Conservation (phyloP, 2,888 invertebrate genomes). For the Morpho deidamia region DNA sequence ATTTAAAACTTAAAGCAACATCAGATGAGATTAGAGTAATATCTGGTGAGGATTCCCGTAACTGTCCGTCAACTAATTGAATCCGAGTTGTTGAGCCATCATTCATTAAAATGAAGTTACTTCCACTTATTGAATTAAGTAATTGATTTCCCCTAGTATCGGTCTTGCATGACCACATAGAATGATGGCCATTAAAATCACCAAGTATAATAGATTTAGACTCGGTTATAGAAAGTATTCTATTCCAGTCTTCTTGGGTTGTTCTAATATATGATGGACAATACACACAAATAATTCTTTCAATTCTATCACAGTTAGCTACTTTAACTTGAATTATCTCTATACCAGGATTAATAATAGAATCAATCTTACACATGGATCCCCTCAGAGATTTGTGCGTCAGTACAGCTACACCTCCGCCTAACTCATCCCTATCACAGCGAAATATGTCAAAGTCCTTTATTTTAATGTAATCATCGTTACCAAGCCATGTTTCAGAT, state of each 20-base stretch:
- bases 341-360: not conserved
- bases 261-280: not conserved
- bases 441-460: not conserved
- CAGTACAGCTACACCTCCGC: not conserved
- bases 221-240: not conserved
- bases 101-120: constrained; percentile 2
- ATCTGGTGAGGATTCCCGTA: not conserved
- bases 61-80: not conserved
- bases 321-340: not conserved
- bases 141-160: constrained; percentile 9
- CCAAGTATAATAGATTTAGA: not conserved
- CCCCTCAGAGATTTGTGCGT: not conserved
- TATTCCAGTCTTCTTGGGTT: not conserved
- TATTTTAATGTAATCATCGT: not conserved
- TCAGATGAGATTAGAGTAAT: not conserved
- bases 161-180: not conserved
- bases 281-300: not conserved
- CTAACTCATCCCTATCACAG: not conserved
- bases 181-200: not conserved
- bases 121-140: not conserved
- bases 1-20: not conserved
- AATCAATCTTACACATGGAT: not conserved
- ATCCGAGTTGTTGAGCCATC: not conserved
- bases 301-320: not conserved
- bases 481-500: not conserved